Evolutionary conservation across 2,113 vertebrate species (phyloP).

Genomic region (Cephalopterus ornatus): DNA sequence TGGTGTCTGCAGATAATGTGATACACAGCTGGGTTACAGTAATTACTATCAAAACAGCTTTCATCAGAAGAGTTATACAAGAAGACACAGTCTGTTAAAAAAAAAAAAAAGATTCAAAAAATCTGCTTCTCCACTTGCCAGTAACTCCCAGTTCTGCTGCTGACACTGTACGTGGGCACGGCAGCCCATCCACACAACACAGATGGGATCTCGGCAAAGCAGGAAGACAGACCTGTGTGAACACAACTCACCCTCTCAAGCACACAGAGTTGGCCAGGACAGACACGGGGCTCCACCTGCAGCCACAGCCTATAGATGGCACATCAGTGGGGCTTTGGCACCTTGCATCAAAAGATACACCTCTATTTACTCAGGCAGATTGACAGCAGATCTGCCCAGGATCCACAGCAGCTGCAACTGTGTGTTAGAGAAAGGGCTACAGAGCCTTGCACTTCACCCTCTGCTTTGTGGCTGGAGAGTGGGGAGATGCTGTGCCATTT

Average conservation of each 20-base stretch:
- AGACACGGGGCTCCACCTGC: accelerated
- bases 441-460: neutral
- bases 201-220: neutral
- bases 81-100: neutral
- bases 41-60: neutral
- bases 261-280: neutral
- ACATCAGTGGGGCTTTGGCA: neutral
- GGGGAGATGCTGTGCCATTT: neutral
- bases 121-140: neutral
- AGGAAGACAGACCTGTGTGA: neutral
- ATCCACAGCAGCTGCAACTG: neutral
- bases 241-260: neutral
- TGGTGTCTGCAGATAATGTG: neutral
- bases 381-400: neutral
- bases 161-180: neutral
- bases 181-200: neutral
- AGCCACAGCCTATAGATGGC: neutral
- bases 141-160: neutral
- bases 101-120: neutral
- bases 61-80: neutral
- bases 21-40: neutral
- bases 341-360: neutral
- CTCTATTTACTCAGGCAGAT: neutral
- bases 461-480: neutral
- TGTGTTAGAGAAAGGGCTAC: neutral